Base-by-base conservation (phyloP, 1,140 invertebrate genomes). In the Condylostylus longicornis region DNA sequence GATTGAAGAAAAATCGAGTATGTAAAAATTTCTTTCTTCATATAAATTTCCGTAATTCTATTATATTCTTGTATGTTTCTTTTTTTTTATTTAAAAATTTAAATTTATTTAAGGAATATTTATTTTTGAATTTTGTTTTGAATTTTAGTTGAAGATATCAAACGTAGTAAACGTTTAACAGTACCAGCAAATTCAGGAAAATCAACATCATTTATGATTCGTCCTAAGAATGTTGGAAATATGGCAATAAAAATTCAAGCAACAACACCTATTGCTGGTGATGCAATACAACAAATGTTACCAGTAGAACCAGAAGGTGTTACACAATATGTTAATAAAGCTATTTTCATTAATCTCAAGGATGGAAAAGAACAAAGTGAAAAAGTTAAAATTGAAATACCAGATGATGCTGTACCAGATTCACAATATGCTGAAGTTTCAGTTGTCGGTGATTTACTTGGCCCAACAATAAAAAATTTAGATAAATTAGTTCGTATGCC, bases 181-280 rank as follows among this genome's bases (percentile, higher is more conserved):
- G 69, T 89, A 1, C 64, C 70, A 39, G 66, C 78, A 4, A 75
- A 82, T 46, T 71, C 72, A 37, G 80, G 77, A 9, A 61, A 65
- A 9, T 72, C 75, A n/a, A 71, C 84, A 0, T 76, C 78, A 0
- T 91, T 91, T 53, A 74, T 88, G 65, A 80, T 91, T 30, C 74
- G 74, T 33, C 78, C 85, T 1, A 72, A 69, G 43, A 71, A 72
- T 43, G 56, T 86, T 12, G 86, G 85, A 13, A 63, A 71, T 13
- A 72, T 85, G 9, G 72, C 72, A 17, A 65, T 90, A 8, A 80
- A 80, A 62, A 73, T 86, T 5, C 74, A 70, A 8, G 85, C 82
- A 9, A 73, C 63, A 9, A 71, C 71, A 34, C 55, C 67, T n/a
- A 40, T 72, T 34, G 80, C 76, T 38, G 80, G 79, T 18, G 87